Conservation (phyloP, 2,797 vertebrate species). For the Takifugu rubripes region DNA sequence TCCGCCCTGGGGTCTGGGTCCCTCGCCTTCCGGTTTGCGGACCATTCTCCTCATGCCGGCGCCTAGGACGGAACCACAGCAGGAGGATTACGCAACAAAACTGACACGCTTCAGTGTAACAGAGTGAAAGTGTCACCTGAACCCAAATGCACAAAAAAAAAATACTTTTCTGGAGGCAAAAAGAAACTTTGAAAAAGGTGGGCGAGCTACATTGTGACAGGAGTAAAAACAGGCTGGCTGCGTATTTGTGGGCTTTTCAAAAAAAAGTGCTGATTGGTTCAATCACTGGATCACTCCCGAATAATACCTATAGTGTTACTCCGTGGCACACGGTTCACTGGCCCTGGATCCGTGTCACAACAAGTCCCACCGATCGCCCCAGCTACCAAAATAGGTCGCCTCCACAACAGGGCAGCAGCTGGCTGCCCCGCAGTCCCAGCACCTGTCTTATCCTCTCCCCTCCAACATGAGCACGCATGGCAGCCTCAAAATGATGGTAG, state of each 20-base stretch:
- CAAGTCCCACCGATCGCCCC: slow-evolving; percentile 57
- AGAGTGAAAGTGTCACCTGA: too few species aligned
- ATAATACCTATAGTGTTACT: slow-evolving; percentile 9
- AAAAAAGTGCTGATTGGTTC: background rate
- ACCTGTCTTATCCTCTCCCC: slow-evolving; percentile 74
- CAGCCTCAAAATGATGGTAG: slow-evolving; percentile 14
- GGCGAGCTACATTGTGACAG: too few species aligned
- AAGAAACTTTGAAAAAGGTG: background rate
- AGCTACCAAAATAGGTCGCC: slow-evolving; percentile 76
- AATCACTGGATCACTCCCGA: background rate
- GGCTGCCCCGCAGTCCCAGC: slow-evolving; percentile 52
- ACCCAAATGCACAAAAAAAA: background rate
- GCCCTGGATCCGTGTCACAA: slow-evolving; percentile 36
- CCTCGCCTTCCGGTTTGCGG: slow-evolving; percentile 89
- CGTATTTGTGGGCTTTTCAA: background rate
- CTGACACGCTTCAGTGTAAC: too few species aligned
- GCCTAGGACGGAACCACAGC: slow-evolving; percentile 67
- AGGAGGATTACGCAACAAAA: slow-evolving; percentile 32
- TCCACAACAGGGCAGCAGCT: slow-evolving; percentile 64
- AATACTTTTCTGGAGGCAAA: background rate
- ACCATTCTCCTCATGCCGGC: slow-evolving; percentile 88
- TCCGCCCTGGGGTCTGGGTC: slow-evolving; percentile 73
- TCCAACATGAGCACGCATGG: slow-evolving; percentile 33
- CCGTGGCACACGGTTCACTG: slow-evolving; percentile 17
- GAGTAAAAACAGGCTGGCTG: background rate